Conservation (phyloP, 1,140 invertebrate genomes). For the Steinernema khuongi region DNA sequence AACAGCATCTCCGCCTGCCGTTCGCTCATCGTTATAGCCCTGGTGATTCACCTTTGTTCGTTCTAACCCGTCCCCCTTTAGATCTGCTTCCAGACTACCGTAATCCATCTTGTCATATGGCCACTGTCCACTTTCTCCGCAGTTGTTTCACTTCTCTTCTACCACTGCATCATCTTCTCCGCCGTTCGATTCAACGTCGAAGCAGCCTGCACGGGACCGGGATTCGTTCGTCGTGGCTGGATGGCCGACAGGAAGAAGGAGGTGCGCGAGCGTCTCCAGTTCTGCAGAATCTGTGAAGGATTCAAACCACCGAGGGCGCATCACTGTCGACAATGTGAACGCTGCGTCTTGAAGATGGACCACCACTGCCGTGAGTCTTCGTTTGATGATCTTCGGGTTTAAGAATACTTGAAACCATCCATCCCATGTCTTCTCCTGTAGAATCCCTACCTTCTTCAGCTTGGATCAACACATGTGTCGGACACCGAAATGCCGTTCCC, state of each 20-base stretch:
- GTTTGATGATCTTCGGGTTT: no score
- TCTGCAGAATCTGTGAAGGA: no score
- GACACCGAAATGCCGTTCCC: no score
- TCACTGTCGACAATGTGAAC: not conserved
- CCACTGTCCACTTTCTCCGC: not conserved
- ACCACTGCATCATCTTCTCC: not conserved
- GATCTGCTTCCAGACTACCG: not conserved
- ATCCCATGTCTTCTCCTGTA: no score
- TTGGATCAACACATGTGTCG: no score
- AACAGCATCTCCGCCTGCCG: not conserved
- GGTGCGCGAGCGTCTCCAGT: no score
- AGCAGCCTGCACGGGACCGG: not conserved
- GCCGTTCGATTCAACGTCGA: not conserved
- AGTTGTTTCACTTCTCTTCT: not conserved
- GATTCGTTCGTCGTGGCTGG: not conserved
- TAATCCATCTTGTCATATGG: not conserved
- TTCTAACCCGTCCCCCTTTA: not conserved
- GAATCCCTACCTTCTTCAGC: no score
- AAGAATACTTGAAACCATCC: no score
- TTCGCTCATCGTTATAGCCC: not conserved
- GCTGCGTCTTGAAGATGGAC: not conserved
- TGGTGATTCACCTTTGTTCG: not conserved
- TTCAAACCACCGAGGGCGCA: no score
- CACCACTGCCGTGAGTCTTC: not conserved
- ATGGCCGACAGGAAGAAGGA: not conserved